Conservation (phyloP, 2,797 vertebrate species). For the Bradypus variegatus region DNA sequence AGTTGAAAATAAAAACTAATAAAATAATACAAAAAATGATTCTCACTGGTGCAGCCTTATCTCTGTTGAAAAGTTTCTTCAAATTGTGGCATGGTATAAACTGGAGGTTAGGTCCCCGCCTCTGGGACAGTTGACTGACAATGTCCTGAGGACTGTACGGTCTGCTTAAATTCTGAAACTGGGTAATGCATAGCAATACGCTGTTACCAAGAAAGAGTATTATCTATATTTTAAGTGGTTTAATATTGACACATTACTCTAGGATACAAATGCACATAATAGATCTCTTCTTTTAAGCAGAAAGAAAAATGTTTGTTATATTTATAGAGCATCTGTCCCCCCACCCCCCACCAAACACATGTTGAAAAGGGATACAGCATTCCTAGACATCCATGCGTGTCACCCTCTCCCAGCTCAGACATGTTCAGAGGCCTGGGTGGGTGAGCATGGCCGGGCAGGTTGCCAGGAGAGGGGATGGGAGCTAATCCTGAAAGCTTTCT, state of each 20-base stretch:
- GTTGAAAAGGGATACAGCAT: rapidly evolving
- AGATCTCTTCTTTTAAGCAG: background rate
- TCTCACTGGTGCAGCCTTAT: background rate
- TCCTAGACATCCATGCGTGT: background rate
- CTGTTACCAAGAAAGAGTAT: background rate
- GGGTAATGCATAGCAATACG: background rate
- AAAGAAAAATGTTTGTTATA: background rate
- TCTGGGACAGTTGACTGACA: background rate
- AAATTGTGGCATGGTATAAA: background rate
- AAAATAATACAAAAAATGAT: background rate
- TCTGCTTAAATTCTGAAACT: background rate
- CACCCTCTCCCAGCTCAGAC: background rate
- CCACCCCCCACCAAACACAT: background rate
- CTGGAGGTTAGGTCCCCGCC: background rate
- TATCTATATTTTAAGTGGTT: background rate
- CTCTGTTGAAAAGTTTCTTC: background rate
- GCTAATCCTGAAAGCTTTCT: background rate
- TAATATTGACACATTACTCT: background rate
- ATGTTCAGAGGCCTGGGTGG: background rate
- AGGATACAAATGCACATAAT: background rate
- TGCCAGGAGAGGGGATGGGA: background rate
- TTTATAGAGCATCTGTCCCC: background rate
- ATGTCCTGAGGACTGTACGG: background rate
- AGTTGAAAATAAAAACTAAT: background rate
- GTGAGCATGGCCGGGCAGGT: background rate